Percentiles rank a stretch among this genome's conserved stretches.
phyloP scores from a whole-genome alignment of 2,113 vertebrate species.

The Urocitellus parryii region DNA sequence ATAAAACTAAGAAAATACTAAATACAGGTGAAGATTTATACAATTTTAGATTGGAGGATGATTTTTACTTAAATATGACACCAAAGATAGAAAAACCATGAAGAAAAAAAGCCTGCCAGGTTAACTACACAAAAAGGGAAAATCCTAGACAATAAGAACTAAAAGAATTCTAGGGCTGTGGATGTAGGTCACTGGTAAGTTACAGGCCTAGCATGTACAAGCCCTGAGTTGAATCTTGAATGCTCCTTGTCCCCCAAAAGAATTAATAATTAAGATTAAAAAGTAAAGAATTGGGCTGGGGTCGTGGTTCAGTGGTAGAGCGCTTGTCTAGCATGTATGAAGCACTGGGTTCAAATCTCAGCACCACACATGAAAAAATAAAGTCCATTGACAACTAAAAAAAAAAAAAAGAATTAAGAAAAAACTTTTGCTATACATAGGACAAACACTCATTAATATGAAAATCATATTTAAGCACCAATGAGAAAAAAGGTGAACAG shows the following conservation, averaged over 20 bases:
- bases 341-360: no score
- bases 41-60: not conserved
- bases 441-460: conserved; percentile 23
- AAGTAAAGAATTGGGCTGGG: not conserved
- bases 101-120: not conserved
- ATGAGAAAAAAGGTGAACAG: not conserved
- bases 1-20: conserved; percentile 53
- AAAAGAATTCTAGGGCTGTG: not conserved
- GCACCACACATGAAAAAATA: no score
- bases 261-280: conserved; percentile 1
- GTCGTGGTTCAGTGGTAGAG: no score
- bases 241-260: not conserved
- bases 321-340: no score
- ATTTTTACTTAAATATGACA: conserved; percentile 14
- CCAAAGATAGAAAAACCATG: conserved; percentile 12
- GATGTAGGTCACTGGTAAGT: not conserved
- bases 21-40: not conserved
- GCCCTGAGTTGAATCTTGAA: no score
- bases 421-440: not conserved
- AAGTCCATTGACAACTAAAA: no score
- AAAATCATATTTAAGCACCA: conserved; percentile 36
- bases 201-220: not conserved
- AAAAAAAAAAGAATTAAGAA: not conserved
- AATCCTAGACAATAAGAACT: not conserved
- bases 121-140: conserved; percentile 46